A percentile compares a stretch with the other conserved stretches of the same genome.
Evolutionary conservation across 1,140 invertebrate species (phyloP).

Genomic region (Drosophila elegans): DNA sequence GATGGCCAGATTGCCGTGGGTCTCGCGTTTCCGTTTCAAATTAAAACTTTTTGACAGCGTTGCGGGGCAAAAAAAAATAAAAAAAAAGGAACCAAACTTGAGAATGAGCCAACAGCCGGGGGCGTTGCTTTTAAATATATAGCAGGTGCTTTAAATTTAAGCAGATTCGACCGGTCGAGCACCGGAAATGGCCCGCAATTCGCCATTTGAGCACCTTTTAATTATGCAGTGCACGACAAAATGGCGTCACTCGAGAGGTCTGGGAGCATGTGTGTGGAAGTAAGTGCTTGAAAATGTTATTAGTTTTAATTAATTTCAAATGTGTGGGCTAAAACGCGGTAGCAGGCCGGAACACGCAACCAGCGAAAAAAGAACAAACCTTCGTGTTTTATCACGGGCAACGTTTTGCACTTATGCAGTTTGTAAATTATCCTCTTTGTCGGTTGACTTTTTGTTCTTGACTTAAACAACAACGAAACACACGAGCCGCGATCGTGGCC

Average conservation of each 20-base stretch:
- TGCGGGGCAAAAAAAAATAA: background rate
- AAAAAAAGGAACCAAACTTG: constrained; percentile 2
- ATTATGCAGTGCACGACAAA: constrained; percentile 66
- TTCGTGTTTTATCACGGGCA: constrained; percentile 24
- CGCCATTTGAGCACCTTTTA: constrained; percentile 58
- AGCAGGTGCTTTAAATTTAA: constrained; percentile 36
- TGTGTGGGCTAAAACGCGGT: constrained; percentile 26
- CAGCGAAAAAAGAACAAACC: constrained; percentile 9
- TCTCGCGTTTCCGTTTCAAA: constrained; percentile 70
- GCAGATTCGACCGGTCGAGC: constrained; percentile 12
- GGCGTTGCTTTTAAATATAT: constrained; percentile 11
- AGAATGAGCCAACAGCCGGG: background rate
- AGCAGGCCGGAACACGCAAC: constrained; percentile 40
- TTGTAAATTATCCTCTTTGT: constrained; percentile 33
- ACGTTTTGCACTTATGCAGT: constrained; percentile 37
- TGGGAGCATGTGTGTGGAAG: constrained; percentile 18
- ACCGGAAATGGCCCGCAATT: constrained; percentile 63
- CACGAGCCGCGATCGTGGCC: constrained; percentile 21
- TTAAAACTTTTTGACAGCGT: constrained; percentile 63
- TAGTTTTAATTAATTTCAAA: constrained; percentile 75
- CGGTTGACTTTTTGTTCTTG: constrained; percentile 17
- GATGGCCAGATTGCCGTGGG: constrained; percentile 18
- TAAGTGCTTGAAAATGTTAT: constrained; percentile 62
- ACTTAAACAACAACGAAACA: constrained; percentile 4
- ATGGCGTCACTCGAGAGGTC: constrained; percentile 42